Evolutionary conservation across 2,113 vertebrate species (phyloP).

Genomic region (Solenodon paradoxus): DNA sequence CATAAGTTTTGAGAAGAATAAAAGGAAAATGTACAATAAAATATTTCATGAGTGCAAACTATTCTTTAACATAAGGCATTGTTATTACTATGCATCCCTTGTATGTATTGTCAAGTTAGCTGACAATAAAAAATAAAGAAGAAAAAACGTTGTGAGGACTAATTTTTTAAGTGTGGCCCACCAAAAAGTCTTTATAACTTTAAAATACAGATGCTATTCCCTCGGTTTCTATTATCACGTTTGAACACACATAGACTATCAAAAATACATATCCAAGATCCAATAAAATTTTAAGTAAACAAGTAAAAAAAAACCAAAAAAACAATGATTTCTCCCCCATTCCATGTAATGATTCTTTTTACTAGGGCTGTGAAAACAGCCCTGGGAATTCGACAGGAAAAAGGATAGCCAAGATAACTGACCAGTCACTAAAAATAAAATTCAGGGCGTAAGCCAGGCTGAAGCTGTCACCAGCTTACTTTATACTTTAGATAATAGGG

Average conservation of each 20-base stretch:
- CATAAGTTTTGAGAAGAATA: background rate
- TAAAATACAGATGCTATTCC: background rate
- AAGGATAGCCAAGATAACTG: background rate
- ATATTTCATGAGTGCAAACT: background rate
- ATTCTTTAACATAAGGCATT: background rate
- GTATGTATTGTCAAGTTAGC: background rate
- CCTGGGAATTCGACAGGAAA: background rate
- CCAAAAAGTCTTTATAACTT: constrained; percentile 24
- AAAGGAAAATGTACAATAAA: background rate
- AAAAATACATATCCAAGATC: background rate
- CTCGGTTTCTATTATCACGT: background rate
- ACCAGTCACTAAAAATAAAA: constrained; percentile 8
- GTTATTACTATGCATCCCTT: background rate
- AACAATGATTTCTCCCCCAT: background rate
- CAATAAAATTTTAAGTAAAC: background rate
- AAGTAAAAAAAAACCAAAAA: background rate
- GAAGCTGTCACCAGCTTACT: background rate
- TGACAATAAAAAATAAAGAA: background rate
- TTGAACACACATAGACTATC: background rate
- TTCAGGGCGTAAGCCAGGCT: background rate
- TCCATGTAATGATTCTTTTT: background rate
- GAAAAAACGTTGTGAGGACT: background rate
- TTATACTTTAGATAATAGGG: background rate
- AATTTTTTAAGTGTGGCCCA: background rate
- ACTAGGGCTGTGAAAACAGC: background rate